Evolutionary conservation across 2,888 invertebrate genomes (phyloP).

Genomic region (Rhaphigaster nebulosa): DNA sequence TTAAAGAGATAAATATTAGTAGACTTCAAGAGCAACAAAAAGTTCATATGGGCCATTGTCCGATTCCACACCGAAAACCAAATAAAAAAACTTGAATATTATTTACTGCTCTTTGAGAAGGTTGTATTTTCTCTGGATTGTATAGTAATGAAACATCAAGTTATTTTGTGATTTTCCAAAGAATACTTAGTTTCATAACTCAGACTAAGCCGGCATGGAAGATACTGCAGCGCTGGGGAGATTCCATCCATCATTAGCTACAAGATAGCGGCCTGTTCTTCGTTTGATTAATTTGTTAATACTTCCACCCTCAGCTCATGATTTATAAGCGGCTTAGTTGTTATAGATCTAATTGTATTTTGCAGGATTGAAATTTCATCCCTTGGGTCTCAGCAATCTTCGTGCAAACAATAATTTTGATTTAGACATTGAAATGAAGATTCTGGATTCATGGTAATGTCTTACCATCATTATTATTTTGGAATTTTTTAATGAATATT

Average conservation of each 20-base stretch:
- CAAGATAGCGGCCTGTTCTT: background rate
- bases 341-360: constrained; percentile 24
- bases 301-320: background rate
- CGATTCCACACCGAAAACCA: too few relatives aligned
- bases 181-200: constrained; percentile 9
- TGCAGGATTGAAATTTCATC: background rate
- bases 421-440: background rate
- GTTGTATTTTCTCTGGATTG: too few relatives aligned
- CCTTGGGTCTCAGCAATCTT: background rate
- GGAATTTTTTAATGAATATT: background rate
- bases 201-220: background rate
- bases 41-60: too few relatives aligned
- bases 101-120: too few relatives aligned
- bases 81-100: too few relatives aligned
- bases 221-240: background rate
- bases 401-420: background rate
- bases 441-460: background rate
- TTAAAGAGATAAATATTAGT: too few relatives aligned
- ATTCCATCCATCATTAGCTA: constrained; percentile 32
- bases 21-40: too few relatives aligned
- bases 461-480: background rate
- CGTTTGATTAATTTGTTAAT: constrained; percentile 23
- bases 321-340: constrained; percentile 1
- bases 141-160: background rate
- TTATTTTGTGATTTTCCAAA: background rate